phyloP scores from a whole-genome alignment of 2,113 vertebrate genomes.

The Mola mola region DNA sequence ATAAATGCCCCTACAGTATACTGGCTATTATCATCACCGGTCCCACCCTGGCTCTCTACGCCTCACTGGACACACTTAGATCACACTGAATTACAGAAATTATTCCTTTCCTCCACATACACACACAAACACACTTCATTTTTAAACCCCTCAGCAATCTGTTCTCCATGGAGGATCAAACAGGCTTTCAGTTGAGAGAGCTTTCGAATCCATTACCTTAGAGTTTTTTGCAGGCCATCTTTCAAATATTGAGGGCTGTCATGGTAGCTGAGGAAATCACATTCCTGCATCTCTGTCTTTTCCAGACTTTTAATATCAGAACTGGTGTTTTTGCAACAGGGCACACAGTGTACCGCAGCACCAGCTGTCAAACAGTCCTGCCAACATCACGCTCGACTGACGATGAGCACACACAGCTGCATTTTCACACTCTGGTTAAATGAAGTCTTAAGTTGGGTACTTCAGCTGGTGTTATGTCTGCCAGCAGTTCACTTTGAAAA shows the following conservation, averaged over 20 bases:
- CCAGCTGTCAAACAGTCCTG: constrained; percentile 52
- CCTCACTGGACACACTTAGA: constrained; percentile 22
- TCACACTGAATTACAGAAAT: constrained; percentile 32
- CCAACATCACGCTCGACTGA: constrained; percentile 13
- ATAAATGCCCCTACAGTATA: background rate
- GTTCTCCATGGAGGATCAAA: constrained; percentile 61
- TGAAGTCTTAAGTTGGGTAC: constrained; percentile 32
- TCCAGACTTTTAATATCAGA: constrained; percentile 57
- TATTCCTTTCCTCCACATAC: constrained; percentile 3
- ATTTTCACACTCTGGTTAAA: constrained; percentile 1
- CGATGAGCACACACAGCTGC: constrained; percentile 17
- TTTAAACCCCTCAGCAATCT: constrained; percentile 46
- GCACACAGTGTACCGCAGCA: constrained; percentile 31
- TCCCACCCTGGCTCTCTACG: background rate
- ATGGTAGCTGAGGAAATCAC: constrained; percentile 60
- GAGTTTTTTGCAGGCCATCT: constrained; percentile 41
- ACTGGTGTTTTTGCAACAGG: constrained; percentile 41
- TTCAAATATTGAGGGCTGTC: constrained; percentile 50
- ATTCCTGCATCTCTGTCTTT: constrained; percentile 25
- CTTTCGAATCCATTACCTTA: constrained; percentile 69
- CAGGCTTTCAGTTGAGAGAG: constrained; percentile 55
- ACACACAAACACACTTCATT: constrained; percentile 6
- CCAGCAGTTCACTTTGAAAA: constrained; percentile 1
- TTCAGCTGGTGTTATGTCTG: constrained; percentile 1
- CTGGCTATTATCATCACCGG: background rate